Base-by-base conservation (phyloP, 1,140 invertebrate species). In the Drosophila willistoni region DNA sequence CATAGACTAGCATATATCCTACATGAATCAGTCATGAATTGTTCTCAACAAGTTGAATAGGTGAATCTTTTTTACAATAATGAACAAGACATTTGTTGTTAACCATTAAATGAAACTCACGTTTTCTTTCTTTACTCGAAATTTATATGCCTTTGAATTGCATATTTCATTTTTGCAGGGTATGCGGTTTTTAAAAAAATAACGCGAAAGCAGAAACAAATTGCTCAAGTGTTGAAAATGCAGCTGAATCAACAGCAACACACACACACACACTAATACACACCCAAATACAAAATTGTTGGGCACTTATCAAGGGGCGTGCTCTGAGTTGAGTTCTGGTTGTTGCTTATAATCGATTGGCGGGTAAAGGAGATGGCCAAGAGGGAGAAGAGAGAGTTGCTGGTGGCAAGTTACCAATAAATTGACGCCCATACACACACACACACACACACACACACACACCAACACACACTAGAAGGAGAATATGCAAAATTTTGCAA, bases 161-260 rank as follows among this genome's bases (percentile, higher is more conserved):
- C 29, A 9, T 41, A 56, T 14, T 25, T 57, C 44, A 14, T 10
- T 13, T 17, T 39, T 39, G 6, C 42, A 54, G 73, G 73, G 73
- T 70, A 76, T 76, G 9, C 33, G 14, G 17, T 51, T 39, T 12
- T 19, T 36, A 59, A 59, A 59, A 57, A 36, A 19, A 59, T 66
- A 59, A 47, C 60, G 36, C 54, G 33, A 19, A 51, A 59, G 63
- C 73, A 69, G 69, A 65, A 87, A 87, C 84, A 86, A 86, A 86
- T 86, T 86, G 83, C 83, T 68, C 47, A 67, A 87, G 83, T 87
- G 83, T 68, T 87, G 75, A 75, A 85, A 77, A 70, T 81, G 79
- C 82, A 85, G 79, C 68, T 81, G 82, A 81, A 81, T 73, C 81
- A 85, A 86, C 81, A 81, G 74, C 71, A 85, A 71, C 74, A 51